Evolutionary conservation across 2,797 vertebrate species (phyloP), one percentile per base, ranked within the genome.

Genomic region (Diglossa cyanea): DNA sequence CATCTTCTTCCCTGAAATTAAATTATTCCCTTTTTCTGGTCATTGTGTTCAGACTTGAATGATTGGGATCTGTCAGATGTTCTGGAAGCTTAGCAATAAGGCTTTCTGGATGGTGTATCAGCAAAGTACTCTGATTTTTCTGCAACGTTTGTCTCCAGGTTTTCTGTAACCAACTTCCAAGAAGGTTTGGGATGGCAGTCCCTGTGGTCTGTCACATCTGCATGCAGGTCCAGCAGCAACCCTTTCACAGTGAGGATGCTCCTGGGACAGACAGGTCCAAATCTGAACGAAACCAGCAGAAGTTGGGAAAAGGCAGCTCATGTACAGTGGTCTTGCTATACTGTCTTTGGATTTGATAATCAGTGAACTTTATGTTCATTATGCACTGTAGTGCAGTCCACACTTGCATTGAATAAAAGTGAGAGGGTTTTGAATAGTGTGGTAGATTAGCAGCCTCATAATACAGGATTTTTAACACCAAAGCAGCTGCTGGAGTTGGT

Each of bases 191-290:
- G 42, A 13, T 62, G 31, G 40, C 63, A 57, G 26, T 82, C 60
- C 45, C 21, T 54, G 45, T 68, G 58, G 65, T 90, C 83, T 91
- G 68, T 53, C 81, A 87, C 40, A 28, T 62, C 84, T 89, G 35
- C 39, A 20, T 72, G 35, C 25, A 54, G 24, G 12, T 84, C 44
- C 51, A 54, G 19, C 35, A 91, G 39, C 44, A 93, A 5, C 17
- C 61, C 14, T 67, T 81, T 73, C 37, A 6, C 40, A 53, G 9
- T 37, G 51, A 85, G 63, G 42, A 28, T 86, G 44, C 39, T 89
- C 35, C 85, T 90, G 68, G 65, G 23, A 58, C 33, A 65, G 65
- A 50, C 39, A 31, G 23, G 28, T 79, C n/a, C 72, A 73, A 80
- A 85, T 70, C 70, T 48, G 58, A 75, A 48, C n/a, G 60, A 86